Evolutionary conservation across 2,888 invertebrate species (phyloP).

Genomic region (Platynereis dumerilii): DNA sequence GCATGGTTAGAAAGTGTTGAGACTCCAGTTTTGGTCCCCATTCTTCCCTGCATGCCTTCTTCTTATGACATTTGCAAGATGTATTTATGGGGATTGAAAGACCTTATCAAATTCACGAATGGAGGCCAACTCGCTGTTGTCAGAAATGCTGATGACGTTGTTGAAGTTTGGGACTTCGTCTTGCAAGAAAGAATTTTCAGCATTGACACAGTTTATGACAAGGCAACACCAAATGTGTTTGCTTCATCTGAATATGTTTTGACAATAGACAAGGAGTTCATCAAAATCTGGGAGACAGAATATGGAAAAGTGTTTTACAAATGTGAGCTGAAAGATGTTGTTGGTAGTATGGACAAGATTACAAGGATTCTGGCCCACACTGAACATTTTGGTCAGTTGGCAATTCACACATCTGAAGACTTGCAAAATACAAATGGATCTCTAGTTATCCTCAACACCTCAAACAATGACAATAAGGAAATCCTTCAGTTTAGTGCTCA

Average conservation of each 20-base stretch:
- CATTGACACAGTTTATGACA: constrained; percentile 25
- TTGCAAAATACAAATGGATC: constrained; percentile 33
- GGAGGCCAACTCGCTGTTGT: constrained; percentile 26
- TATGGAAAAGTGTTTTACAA: constrained; percentile 13
- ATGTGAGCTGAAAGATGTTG: constrained; percentile 13
- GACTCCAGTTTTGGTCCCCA: constrained; percentile 22
- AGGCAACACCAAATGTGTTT: constrained; percentile 30
- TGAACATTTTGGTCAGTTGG: constrained; percentile 21
- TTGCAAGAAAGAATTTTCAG: constrained; percentile 23
- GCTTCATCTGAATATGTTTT: constrained; percentile 11
- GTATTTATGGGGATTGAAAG: constrained; percentile 26
- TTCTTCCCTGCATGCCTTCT: constrained; percentile 29
- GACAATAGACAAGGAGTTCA: constrained; percentile 8
- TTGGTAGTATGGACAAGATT: constrained; percentile 12
- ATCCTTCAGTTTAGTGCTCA: constrained; percentile 31
- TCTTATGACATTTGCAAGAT: constrained; percentile 22
- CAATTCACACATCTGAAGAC: constrained; percentile 29
- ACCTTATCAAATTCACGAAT: constrained; percentile 18
- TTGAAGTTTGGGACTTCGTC: constrained; percentile 33
- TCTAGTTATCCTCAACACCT: constrained; percentile 24
- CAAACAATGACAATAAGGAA: not conserved
- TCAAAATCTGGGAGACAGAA: constrained; percentile 31
- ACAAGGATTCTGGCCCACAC: constrained; percentile 21
- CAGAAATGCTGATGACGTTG: constrained; percentile 26
- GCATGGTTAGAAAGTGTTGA: constrained; percentile 7